Evolutionary conservation across 1,140 invertebrate species (phyloP).

Genomic region (Saxidomus purpurata): DNA sequence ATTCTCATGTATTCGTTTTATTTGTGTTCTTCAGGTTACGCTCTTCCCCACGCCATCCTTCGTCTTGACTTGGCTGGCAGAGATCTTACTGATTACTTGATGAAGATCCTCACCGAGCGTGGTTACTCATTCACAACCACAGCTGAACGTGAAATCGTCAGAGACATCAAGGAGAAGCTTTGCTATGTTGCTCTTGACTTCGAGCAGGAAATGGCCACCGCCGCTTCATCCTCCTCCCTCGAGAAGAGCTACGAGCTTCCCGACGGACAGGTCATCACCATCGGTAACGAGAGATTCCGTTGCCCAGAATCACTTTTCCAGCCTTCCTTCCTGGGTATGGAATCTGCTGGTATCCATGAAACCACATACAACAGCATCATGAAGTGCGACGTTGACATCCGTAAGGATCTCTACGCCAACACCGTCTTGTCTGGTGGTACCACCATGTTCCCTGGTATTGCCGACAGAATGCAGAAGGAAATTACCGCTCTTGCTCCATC

Average conservation of each 20-base stretch:
- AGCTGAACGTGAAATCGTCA: slow-evolving; percentile 98
- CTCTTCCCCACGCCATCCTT: slow-evolving; percentile 93
- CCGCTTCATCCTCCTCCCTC: slow-evolving; percentile 89
- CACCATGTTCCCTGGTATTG: slow-evolving; percentile 89
- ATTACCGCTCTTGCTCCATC: slow-evolving; percentile 85
- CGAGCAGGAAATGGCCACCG: slow-evolving; percentile 96
- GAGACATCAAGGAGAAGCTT: slow-evolving; percentile 95
- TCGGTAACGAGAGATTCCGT: slow-evolving; percentile 86
- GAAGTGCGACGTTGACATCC: slow-evolving; percentile 91
- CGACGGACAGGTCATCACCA: slow-evolving; percentile 86
- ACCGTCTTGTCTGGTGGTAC: slow-evolving; percentile 97
- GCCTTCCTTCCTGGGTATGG: slow-evolving; percentile 89
- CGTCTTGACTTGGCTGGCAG: slow-evolving; percentile 97
- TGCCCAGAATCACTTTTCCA: slow-evolving; percentile 88
- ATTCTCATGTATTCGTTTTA: not conserved
- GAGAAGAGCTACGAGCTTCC: slow-evolving; percentile 87
- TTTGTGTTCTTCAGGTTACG: slow-evolving; percentile 87
- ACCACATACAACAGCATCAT: slow-evolving; percentile 97
- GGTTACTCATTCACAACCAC: slow-evolving; percentile 98
- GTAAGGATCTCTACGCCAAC: slow-evolving; percentile 97
- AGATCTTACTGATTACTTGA: slow-evolving; percentile 97
- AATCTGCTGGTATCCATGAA: slow-evolving; percentile 86
- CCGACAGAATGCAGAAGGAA: slow-evolving; percentile 88
- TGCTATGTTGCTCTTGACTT: slow-evolving; percentile 95
- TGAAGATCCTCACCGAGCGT: slow-evolving; percentile 98